phyloP scores from a whole-genome alignment of 2,113 vertebrate genomes.

The Scytalopus superciliaris region DNA sequence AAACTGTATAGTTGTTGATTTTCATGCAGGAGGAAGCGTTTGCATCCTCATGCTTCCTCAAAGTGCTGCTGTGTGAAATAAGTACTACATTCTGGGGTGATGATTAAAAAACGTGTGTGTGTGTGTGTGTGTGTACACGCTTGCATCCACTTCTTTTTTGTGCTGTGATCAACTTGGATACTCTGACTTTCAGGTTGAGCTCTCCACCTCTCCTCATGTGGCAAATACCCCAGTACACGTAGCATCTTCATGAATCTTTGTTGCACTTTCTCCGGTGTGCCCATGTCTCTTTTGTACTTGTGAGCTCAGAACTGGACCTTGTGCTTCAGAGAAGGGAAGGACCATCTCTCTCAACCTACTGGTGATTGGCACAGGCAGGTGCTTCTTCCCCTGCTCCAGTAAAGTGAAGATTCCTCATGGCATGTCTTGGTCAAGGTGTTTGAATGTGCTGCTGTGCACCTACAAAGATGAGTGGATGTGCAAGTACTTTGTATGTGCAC shows the following conservation, averaged over 20 bases:
- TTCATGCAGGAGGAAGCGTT: neutral
- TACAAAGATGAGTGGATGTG: neutral
- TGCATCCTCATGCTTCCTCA: neutral
- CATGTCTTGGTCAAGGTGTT: neutral
- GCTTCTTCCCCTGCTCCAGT: neutral
- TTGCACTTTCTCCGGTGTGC: neutral
- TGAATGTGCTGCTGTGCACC: neutral
- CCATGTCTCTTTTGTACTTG: neutral
- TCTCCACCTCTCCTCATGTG: neutral
- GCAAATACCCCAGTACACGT: neutral
- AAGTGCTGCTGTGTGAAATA: constrained; percentile 3
- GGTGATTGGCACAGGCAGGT: neutral
- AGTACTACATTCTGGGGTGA: neutral
- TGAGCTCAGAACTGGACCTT: neutral
- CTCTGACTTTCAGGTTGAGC: neutral
- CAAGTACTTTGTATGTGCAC: neutral
- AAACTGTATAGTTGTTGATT: neutral
- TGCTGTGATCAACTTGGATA: neutral
- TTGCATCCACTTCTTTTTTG: neutral
- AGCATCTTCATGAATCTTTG: neutral
- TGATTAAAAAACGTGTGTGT: neutral
- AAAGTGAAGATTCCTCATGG: neutral
- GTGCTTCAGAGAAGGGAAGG: neutral
- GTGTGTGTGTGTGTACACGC: fast-evolving
- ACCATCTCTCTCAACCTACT: neutral